Base-by-base conservation (phyloP, 1,140 invertebrate species). In the Thalassaphorura encarpata region DNA sequence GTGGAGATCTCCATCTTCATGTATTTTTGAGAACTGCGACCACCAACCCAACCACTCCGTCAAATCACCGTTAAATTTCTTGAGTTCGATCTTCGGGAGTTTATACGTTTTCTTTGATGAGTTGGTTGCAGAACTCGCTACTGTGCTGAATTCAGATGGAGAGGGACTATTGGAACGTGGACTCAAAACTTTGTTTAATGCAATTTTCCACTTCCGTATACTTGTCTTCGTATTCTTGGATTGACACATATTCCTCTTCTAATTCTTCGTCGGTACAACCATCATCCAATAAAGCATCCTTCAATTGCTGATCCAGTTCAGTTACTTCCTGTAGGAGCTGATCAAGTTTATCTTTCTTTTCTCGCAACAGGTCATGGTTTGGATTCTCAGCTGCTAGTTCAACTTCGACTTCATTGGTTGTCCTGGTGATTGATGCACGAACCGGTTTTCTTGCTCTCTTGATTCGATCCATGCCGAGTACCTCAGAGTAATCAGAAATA, bases 21-120 rank as follows among this genome's bases (percentile, higher is more conserved):
- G 63, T 11, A 73, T 69, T 26, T 67, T 66, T 33, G 65, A 63
- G 47, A 71, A 71, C 52, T 66, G 66, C 15, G 62, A 58, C 69
- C 69, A 72, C 56, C 70, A 73, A 2, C 50, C 41, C 6, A 73
- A 40, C 70, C 71, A 72, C 1, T 71, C 66, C 53, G 60, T 66
- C 0, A 70, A 36, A 13, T 70, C 51, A 8, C 70, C 69, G 15
- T 55, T 51, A 52, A 71, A 72, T 26, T 68, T 69, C 29, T 40
- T 48, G 2, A 70, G 40, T 48, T 71, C 65, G 15, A 70, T 58
- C 49, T 64, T 68, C 18, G 70, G 64, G 42, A 69, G 42, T 49
- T 65, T 68, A 23, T 33, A 40, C 21, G 16, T 5, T 24, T 28
- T 5, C 49, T 28, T 28, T 23, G 13, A n/a, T 36, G 8, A 8